Conservation (phyloP, 2,888 invertebrate genomes). For the Eupithecia vulgata region DNA sequence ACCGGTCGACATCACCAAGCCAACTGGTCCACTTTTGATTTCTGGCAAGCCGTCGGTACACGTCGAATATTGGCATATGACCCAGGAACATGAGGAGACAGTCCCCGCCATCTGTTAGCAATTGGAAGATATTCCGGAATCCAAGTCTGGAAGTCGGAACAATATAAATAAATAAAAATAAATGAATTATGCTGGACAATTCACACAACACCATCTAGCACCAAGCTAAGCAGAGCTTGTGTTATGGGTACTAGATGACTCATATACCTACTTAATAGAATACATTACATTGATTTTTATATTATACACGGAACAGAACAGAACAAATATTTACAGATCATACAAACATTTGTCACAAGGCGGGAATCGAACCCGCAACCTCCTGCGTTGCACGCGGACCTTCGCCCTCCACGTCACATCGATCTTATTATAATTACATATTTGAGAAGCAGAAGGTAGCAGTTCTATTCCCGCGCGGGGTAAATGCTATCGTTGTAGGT, state of each 20-base stretch:
- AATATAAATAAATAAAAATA: not conserved
- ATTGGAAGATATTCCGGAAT: constrained; percentile 80
- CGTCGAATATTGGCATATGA: constrained; percentile 87
- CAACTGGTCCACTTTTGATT: constrained; percentile 84
- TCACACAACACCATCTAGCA: too few species aligned
- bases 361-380: too few species aligned
- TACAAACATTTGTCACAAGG: too few species aligned
- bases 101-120: constrained; percentile 88
- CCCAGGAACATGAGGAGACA: constrained; percentile 88
- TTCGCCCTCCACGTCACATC: too few species aligned
- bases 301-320: too few species aligned
- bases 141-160: constrained; percentile 68
- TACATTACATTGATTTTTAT: too few species aligned
- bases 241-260: too few species aligned
- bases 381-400: too few species aligned
- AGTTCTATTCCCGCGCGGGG: not conserved
- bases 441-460: not conserved
- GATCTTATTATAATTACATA: not conserved
- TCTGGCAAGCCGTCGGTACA: constrained; percentile 85
- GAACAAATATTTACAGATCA: too few species aligned
- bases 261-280: too few species aligned
- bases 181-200: too few species aligned
- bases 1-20: constrained; percentile 86
- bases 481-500: not conserved
- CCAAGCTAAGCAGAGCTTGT: too few species aligned